Conservation (phyloP, 2,888 invertebrate species). For the Ptychoptera contaminata region DNA sequence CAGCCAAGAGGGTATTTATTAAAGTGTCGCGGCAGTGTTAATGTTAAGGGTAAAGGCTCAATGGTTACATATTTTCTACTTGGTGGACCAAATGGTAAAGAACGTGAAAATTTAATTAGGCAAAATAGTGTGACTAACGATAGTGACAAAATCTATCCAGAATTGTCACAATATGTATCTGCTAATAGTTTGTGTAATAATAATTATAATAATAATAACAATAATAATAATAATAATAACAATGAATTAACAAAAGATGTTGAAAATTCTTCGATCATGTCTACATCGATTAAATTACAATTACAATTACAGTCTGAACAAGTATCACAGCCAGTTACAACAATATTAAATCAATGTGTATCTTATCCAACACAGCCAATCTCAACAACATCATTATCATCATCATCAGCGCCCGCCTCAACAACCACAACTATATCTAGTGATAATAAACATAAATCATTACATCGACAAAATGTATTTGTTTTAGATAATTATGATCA, state of each 20-base stretch:
- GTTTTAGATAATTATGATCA: slow-evolving; percentile 17
- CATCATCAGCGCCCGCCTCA: background rate
- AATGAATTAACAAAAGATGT: slow-evolving; percentile 3
- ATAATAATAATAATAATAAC: slow-evolving; percentile 1
- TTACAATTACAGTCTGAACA: slow-evolving; percentile 3
- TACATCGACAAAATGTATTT: slow-evolving; percentile 27
- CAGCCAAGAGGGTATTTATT: slow-evolving; percentile 60
- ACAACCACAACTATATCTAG: background rate
- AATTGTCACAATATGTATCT: no score
- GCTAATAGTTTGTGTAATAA: no score
- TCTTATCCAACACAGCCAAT: background rate
- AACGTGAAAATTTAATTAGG: background rate
- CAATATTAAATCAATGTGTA: slow-evolving; percentile 7
- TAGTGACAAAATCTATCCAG: no score
- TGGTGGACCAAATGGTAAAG: slow-evolving; percentile 15
- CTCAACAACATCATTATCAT: slow-evolving; percentile 1
- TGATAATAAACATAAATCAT: background rate
- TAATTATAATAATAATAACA: no score
- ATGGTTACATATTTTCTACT: slow-evolving; percentile 74
- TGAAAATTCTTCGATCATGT: slow-evolving; percentile 1
- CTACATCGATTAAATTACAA: slow-evolving; percentile 3
- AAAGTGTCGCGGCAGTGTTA: slow-evolving; percentile 71
- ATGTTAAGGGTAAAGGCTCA: slow-evolving; percentile 88
- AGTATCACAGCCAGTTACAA: slow-evolving; percentile 1
- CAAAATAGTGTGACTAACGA: background rate